These are phyloP conservation scores for Caenorhabditis becei DNA, from an alignment of 2,888 invertebrate genomes.

Conservation along the genomic window DNA sequence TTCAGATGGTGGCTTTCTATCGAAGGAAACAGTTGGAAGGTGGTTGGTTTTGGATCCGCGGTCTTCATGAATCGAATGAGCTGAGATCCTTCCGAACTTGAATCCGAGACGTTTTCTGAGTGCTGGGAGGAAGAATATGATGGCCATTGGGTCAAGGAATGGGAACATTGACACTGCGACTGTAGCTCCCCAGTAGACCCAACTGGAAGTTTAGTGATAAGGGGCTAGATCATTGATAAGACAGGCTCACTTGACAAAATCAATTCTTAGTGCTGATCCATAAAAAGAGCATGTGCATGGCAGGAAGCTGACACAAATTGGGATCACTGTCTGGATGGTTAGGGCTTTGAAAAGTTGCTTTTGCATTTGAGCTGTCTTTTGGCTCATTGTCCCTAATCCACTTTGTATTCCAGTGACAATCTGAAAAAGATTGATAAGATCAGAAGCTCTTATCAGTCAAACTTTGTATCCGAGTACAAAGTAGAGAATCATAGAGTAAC, in stretches of 20 bases:
- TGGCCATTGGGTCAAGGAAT: constrained; percentile 16
- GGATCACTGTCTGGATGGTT: no score
- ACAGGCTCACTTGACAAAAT: constrained; percentile 32
- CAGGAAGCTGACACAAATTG: constrained; percentile 30
- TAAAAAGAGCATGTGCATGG: constrained; percentile 20
- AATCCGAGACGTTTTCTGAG: background rate
- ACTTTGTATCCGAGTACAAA: background rate
- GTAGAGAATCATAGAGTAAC: background rate
- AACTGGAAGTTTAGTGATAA: constrained; percentile 10
- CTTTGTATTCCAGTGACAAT: no score
- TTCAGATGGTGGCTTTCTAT: no score
- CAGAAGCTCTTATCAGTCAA: no score
- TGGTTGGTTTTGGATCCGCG: no score
- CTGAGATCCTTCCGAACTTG: background rate
- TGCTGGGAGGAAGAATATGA: constrained; percentile 15
- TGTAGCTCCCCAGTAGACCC: constrained; percentile 17
- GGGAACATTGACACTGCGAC: constrained; percentile 27
- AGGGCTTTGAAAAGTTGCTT: constrained; percentile 22
- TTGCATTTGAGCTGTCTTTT: constrained; percentile 20
- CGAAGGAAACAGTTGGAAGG: no score
- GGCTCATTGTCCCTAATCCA: constrained; percentile 6
- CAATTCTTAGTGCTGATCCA: constrained; percentile 17
- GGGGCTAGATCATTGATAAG: no score
- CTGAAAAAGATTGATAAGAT: no score
- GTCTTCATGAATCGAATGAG: no score